A percentile compares a stretch with the other conserved stretches of the same genome.
Conservation (phyloP, 2,113 vertebrate genomes). For the Pogonocichla stellata region DNA sequence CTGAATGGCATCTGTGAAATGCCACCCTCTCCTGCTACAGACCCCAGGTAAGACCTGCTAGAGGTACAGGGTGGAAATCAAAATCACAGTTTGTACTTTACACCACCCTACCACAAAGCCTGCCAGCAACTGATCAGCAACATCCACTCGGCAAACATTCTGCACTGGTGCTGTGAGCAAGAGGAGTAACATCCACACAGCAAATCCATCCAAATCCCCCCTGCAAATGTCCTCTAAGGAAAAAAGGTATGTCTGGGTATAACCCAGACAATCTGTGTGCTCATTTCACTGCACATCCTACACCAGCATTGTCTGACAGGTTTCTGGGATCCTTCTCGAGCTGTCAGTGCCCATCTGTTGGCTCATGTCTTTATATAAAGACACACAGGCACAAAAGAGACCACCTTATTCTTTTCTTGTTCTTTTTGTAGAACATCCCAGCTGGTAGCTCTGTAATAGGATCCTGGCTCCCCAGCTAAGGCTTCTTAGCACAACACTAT, state of each 20-base stretch:
- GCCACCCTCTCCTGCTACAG: not conserved
- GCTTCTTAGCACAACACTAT: not conserved
- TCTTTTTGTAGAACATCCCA: not conserved
- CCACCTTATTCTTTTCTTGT: not conserved
- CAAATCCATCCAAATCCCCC: not conserved
- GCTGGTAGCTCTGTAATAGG: not conserved
- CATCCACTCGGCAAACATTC: not conserved
- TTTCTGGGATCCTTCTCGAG: not conserved
- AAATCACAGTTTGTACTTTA: not conserved
- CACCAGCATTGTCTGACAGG: not conserved
- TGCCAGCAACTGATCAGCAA: not conserved
- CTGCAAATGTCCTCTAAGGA: not conserved
- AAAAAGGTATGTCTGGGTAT: not conserved
- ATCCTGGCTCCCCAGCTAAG: not conserved
- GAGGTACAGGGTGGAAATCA: accelerated
- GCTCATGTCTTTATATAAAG: not conserved
- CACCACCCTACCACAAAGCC: not conserved
- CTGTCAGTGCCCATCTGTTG: conserved; percentile 34
- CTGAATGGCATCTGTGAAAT: not conserved
- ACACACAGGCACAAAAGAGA: not conserved
- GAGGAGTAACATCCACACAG: not conserved
- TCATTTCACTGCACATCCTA: not conserved
- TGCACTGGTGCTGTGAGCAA: accelerated
- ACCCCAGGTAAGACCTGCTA: not conserved
- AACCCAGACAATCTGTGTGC: not conserved